These are phyloP conservation scores for Nothura maculosa DNA, from an alignment of 2,797 vertebrate species.

Conservation along the genomic window DNA sequence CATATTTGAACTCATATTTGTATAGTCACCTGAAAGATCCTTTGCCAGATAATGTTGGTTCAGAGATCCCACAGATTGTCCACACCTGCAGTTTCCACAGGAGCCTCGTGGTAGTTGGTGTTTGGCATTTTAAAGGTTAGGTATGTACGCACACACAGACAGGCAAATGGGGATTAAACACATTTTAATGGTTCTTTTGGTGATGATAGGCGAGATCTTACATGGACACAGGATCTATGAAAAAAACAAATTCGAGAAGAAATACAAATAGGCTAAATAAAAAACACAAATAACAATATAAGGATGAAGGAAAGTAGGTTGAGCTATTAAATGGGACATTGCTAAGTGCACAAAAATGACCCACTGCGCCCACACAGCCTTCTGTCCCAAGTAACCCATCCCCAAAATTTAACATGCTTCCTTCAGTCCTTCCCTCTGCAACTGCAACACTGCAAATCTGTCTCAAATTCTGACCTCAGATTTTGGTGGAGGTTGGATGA, in stretches of 20 bases:
- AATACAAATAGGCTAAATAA: background rate
- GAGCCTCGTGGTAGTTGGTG: background rate
- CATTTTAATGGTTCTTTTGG: constrained; percentile 40
- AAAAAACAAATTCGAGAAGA: background rate
- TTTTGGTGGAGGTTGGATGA: background rate
- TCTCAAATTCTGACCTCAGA: no score
- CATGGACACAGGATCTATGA: constrained; percentile 65
- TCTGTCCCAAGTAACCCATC: background rate
- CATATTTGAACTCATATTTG: background rate
- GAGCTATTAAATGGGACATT: background rate
- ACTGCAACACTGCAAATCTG: no score
- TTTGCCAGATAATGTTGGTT: background rate
- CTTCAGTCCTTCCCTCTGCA: no score
- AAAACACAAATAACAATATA: no score
- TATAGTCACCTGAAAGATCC: background rate
- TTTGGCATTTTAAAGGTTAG: background rate
- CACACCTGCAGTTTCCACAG: background rate
- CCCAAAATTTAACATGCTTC: background rate
- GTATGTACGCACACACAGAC: background rate
- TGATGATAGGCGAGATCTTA: constrained; percentile 48
- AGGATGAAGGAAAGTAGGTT: background rate
- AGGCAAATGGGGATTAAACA: background rate
- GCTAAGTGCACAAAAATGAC: background rate
- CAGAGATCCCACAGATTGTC: background rate
- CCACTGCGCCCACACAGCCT: background rate